Evolutionary conservation across 2,797 vertebrate species (phyloP), one percentile per base, ranked within the genome.

Genomic region (Sebastes aleutianus): DNA sequence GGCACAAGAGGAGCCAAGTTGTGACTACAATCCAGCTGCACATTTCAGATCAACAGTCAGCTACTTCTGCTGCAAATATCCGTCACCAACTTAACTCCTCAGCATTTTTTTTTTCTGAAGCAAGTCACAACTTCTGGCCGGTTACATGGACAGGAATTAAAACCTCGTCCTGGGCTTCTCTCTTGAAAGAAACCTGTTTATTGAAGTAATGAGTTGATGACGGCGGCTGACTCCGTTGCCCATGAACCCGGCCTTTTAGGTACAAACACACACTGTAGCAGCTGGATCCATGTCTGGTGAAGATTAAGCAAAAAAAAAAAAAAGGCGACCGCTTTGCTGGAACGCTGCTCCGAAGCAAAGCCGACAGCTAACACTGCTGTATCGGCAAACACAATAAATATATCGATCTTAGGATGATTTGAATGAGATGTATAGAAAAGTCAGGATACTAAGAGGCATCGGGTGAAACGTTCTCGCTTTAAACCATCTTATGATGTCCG

Each of bases 211-310:
- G 18, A 9, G 32, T 39, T 71, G 14, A 56, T 1, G 43, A 76
- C 22, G 9, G n/a, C 66, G 80, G 77, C 71, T 18, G 81, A 88
- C 82, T 86, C 88, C 47, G 0, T 70, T 70, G 86, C 84, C 82
- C 84, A 74, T 34, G 71, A 82, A 72, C 63, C 70, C 24, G 29
- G 67, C 88, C 79, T 74, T 29, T 63, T 74, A 72, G 74, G 80
- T 84, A 86, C 88, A 88, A 87, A 89, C 79, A 64, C 82, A 91
- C 76, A 13, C 36, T 85, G 86, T 93, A 95, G 95, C 95, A 96
- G 94, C 95, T 91, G 89, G 87, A 91, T 92, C 86, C 90, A 87
- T 72, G 64, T 85, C 79, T 76, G 76, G 76, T 88, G 63, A 75
- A 72, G 80, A 81, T 85, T 83, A 84, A 83, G 86, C 84, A 43